Percentiles rank a stretch among this genome's conserved stretches.
Conservation (phyloP, 2,888 invertebrate genomes). For the Hemicrepidius hirtus region DNA sequence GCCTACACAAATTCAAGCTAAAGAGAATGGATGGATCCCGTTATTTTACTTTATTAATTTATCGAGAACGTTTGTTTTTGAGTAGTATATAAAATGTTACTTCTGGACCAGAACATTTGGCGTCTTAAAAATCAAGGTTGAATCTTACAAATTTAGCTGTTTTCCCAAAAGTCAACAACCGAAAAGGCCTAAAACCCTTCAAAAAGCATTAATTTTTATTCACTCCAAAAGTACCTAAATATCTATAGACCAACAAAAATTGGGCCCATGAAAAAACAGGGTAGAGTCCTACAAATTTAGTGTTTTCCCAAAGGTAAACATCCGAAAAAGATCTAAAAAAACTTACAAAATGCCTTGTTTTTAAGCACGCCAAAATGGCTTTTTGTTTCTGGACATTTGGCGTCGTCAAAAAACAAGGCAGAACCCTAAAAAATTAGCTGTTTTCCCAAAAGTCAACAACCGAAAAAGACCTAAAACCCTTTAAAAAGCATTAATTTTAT, state of each 20-base stretch:
- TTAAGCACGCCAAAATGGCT: slow-evolving; percentile 4
- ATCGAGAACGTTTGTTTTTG: no score
- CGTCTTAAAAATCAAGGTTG: slow-evolving; percentile 11
- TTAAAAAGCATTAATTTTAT: background rate
- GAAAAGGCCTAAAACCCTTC: slow-evolving; percentile 5
- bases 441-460: slow-evolving; percentile 11
- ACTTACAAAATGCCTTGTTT: background rate
- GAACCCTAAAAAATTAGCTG: slow-evolving; percentile 16
- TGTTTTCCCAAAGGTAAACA: slow-evolving; percentile 17
- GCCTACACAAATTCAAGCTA: no score
- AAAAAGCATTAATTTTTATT: slow-evolving; percentile 1
- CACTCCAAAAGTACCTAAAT: slow-evolving; percentile 13
- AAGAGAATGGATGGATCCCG: no score
- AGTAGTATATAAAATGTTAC: slow-evolving; percentile 14
- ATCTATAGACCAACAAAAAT: slow-evolving; percentile 18
- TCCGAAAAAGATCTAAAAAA: slow-evolving; percentile 11
- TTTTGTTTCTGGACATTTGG: slow-evolving; percentile 1
- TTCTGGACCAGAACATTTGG: slow-evolving; percentile 8
- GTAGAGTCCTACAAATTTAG: slow-evolving; percentile 10
- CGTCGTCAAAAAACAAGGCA: background rate
- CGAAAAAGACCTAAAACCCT: slow-evolving; percentile 12
- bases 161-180: slow-evolving; percentile 10
- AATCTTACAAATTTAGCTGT: slow-evolving; percentile 17
- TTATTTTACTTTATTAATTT: no score
- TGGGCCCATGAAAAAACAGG: background rate